Evolutionary conservation across 1,140 invertebrate species (phyloP).

Genomic region (Drosophila watanabei): DNA sequence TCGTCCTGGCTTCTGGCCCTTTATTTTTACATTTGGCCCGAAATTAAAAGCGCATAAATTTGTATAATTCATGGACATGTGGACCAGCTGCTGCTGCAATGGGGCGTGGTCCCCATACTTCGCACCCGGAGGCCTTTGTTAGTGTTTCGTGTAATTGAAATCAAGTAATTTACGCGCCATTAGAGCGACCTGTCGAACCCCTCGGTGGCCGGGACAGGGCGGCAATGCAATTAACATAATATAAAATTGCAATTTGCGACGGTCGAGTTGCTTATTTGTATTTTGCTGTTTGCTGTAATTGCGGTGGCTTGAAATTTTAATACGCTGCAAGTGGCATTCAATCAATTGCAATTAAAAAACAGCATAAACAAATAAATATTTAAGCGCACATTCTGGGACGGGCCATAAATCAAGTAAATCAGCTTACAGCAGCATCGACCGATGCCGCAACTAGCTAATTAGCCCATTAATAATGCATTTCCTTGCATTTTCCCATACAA

Average conservation of each 20-base stretch:
- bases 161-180: conserved; percentile 76
- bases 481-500: conserved; percentile 14
- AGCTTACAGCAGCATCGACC: conserved; percentile 26
- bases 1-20: conserved; percentile 6
- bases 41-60: conserved; percentile 76
- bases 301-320: conserved; percentile 62
- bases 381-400: conserved; percentile 11
- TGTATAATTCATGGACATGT: conserved; percentile 72
- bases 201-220: background rate
- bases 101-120: conserved; percentile 23
- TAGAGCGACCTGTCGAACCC: conserved; percentile 62
- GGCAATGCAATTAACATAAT: conserved; percentile 68
- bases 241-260: conserved; percentile 58
- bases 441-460: conserved; percentile 48
- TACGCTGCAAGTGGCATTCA: conserved; percentile 63
- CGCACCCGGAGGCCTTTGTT: conserved; percentile 19
- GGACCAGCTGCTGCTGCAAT: conserved; percentile 40
- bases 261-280: conserved; percentile 9
- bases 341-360: conserved; percentile 70
- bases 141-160: conserved; percentile 59
- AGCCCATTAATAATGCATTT: conserved; percentile 39
- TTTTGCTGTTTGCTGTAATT: conserved; percentile 60
- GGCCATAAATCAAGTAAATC: conserved; percentile 54
- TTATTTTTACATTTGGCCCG: conserved; percentile 59
- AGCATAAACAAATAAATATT: conserved; percentile 43